phyloP scores from a whole-genome alignment of 2,888 invertebrate species.

The Cerceris rybyensis region DNA sequence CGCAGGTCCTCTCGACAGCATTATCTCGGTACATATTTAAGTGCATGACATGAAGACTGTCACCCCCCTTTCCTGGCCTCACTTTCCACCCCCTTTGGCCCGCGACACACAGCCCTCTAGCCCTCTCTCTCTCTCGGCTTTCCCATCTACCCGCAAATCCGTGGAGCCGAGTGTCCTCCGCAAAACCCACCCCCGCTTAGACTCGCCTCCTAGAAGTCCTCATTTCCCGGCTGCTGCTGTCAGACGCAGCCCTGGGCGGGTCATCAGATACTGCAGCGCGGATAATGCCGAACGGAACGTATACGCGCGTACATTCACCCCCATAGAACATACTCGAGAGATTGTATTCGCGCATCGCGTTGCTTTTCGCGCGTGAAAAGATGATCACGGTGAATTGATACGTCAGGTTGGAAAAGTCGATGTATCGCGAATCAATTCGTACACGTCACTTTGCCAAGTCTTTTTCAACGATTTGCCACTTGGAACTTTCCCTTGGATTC shows the following conservation, averaged over 20 bases:
- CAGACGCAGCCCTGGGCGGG: conserved; percentile 80
- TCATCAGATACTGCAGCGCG: conserved; percentile 78
- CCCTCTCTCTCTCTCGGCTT: conserved; percentile 21
- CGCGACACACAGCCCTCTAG: conserved; percentile 33
- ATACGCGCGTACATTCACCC: conserved; percentile 38
- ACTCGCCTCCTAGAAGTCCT: conserved; percentile 75
- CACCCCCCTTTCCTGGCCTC: conserved; percentile 53
- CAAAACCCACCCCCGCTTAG: conserved; percentile 63
- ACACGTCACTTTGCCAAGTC: neutral
- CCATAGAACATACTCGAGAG: neutral
- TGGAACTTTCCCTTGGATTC: too few relatives aligned
- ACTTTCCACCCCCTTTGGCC: conserved; percentile 38
- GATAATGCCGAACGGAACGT: conserved; percentile 76
- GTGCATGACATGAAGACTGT: conserved; percentile 78
- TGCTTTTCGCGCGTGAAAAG: conserved; percentile 17
- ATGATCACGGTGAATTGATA: conserved; percentile 32
- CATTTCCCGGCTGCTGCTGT: conserved; percentile 79
- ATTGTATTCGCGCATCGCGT: neutral
- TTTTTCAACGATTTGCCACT: neutral
- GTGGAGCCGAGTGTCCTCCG: conserved; percentile 57
- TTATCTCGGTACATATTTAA: conserved; percentile 81
- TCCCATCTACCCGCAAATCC: conserved; percentile 56
- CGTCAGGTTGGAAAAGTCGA: conserved; percentile 3
- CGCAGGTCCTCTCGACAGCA: conserved; percentile 74
- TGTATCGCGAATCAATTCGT: neutral